phyloP scores from a whole-genome alignment of 2,797 vertebrate genomes.

The Acipenser transmontanus region DNA sequence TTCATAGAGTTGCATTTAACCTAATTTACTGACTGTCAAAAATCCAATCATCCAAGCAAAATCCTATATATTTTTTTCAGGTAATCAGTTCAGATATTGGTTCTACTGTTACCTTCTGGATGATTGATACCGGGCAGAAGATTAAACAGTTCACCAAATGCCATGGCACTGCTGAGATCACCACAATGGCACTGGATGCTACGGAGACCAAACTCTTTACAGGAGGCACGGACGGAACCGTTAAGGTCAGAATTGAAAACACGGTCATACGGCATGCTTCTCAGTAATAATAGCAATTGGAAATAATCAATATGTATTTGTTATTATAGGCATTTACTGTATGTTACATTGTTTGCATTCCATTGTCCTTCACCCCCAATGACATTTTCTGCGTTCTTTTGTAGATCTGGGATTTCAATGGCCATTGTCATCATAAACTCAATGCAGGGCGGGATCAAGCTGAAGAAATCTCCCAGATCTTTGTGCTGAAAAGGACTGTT shows the following conservation, averaged over 20 bases:
- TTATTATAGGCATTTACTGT: too few relatives aligned
- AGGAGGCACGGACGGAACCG: constrained; percentile 52
- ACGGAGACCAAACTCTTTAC: constrained; percentile 67
- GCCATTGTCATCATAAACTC: constrained; percentile 60
- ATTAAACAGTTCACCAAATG: constrained; percentile 69
- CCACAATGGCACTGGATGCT: constrained; percentile 58
- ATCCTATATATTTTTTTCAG: constrained; percentile 35
- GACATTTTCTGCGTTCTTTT: constrained; percentile 26
- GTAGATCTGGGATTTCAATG: constrained; percentile 72
- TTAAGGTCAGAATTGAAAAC: constrained; percentile 49
- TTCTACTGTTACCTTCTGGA: constrained; percentile 70
- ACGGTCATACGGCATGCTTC: background rate
- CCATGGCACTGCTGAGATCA: constrained; percentile 70
- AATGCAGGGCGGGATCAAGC: constrained; percentile 44
- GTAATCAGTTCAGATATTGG: constrained; percentile 64
- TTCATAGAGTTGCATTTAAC: too few relatives aligned
- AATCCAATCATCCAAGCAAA: too few relatives aligned
- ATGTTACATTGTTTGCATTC: background rate
- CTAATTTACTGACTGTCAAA: too few relatives aligned
- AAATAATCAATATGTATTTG: too few relatives aligned
- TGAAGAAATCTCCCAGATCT: constrained; percentile 54
- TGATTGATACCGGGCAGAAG: constrained; percentile 73
- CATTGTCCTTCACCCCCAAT: constrained; percentile 24
- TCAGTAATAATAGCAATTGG: background rate
- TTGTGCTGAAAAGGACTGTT: constrained; percentile 55